Percentiles rank a stretch among this genome's conserved stretches.
Conservation (phyloP, 2,888 invertebrate genomes). For the Protula sp. region DNA sequence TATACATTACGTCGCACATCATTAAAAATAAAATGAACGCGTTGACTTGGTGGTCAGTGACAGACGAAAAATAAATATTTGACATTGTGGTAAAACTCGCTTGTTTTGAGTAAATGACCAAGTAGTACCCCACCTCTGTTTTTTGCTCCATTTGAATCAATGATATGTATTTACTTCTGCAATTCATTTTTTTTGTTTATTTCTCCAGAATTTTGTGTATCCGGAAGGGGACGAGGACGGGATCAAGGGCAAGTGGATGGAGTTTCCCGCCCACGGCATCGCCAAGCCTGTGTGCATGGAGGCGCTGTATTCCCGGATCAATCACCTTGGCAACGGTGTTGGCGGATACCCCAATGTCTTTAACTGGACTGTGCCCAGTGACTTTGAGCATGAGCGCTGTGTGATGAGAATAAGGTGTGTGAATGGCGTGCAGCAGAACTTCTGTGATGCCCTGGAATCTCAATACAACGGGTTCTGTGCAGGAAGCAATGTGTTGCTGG, state of each 20-base stretch:
- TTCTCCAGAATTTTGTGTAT: neutral
- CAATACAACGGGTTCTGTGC: too few relatives aligned
- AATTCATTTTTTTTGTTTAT: too few relatives aligned
- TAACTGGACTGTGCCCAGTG: slow-evolving; percentile 51
- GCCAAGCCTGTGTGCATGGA: slow-evolving; percentile 50
- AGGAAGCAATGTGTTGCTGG: too few relatives aligned
- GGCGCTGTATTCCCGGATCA: slow-evolving; percentile 48
- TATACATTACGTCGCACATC: too few relatives aligned
- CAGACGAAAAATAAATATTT: too few relatives aligned
- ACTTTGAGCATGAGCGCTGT: slow-evolving; percentile 41
- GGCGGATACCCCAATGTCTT: slow-evolving; percentile 44
- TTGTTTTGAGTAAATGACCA: too few relatives aligned
- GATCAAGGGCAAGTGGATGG: slow-evolving; percentile 38
- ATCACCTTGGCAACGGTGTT: slow-evolving; percentile 50
- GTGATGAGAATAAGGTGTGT: slow-evolving; percentile 45
- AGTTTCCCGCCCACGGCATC: slow-evolving; percentile 41
- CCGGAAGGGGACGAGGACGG: neutral
- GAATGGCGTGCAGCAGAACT: neutral
- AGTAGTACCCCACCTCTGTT: too few relatives aligned
- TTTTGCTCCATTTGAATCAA: too few relatives aligned
- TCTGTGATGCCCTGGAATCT: neutral
- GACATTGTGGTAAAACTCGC: too few relatives aligned
- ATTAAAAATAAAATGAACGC: too few relatives aligned
- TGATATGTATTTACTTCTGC: too few relatives aligned
- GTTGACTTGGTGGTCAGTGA: too few relatives aligned